Evolutionary conservation across 2,888 invertebrate genomes (phyloP).

Genomic region (Augiades crinisus): DNA sequence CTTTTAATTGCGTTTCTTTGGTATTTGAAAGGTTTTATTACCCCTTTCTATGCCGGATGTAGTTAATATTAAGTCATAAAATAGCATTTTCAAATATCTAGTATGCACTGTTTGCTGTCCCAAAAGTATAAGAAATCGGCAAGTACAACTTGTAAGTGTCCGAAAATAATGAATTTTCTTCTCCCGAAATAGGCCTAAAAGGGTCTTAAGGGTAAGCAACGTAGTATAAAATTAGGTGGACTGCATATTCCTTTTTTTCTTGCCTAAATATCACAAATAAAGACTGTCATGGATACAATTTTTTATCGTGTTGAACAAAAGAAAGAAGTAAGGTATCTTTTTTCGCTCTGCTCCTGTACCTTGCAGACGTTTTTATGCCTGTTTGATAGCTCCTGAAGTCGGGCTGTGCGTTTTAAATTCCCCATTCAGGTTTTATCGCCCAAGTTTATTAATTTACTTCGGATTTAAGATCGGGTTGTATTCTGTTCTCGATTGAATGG

Average conservation of each 20-base stretch:
- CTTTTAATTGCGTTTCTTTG: constrained; percentile 61
- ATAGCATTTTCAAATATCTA: background rate
- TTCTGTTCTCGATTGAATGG: constrained; percentile 15
- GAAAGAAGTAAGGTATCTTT: constrained; percentile 30
- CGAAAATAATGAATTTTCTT: too few species aligned
- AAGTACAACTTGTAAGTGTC: too few species aligned
- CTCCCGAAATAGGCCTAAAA: too few species aligned
- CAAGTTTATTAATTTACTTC: constrained; percentile 32
- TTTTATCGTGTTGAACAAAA: background rate
- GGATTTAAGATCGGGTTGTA: constrained; percentile 5
- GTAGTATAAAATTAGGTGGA: too few species aligned
- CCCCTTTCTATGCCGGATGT: constrained; percentile 41
- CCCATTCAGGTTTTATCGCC: constrained; percentile 29
- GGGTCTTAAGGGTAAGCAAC: too few species aligned
- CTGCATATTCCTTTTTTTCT: too few species aligned
- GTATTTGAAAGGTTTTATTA: constrained; percentile 51
- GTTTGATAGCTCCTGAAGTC: constrained; percentile 42
- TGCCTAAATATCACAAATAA: too few species aligned
- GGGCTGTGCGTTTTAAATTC: constrained; percentile 23
- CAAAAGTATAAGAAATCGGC: too few species aligned
- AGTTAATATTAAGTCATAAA: constrained; percentile 23
- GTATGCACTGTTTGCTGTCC: background rate
- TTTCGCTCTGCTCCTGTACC: constrained; percentile 42
- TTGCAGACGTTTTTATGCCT: constrained; percentile 45
- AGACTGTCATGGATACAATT: too few species aligned